phyloP scores from a whole-genome alignment of 2,113 vertebrate species.

The Illadopsis cleaveri region DNA sequence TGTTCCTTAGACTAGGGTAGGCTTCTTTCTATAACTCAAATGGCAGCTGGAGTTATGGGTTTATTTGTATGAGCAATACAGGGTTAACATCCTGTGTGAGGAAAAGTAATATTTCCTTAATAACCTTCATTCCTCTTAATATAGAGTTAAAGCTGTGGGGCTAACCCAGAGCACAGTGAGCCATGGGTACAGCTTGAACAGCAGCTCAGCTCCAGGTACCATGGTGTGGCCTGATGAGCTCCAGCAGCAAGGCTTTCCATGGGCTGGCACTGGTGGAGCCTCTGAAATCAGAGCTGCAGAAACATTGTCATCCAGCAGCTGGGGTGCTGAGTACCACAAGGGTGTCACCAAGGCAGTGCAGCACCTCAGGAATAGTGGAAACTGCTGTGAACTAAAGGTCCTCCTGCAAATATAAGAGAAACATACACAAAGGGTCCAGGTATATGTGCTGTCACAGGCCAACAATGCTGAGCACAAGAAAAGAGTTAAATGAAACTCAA shows the following conservation, averaged over 20 bases:
- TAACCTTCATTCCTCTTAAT: too few species aligned
- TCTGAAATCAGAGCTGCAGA: not conserved
- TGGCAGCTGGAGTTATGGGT: slow-evolving; percentile 41
- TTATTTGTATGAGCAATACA: slow-evolving; percentile 58
- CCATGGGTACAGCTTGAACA: not conserved
- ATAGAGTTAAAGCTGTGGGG: slow-evolving; percentile 20
- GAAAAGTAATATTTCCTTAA: slow-evolving; percentile 39
- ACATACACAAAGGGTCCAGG: not conserved
- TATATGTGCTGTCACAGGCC: not conserved
- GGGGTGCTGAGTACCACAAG: fast-evolving
- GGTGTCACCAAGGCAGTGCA: not conserved
- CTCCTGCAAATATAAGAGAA: not conserved
- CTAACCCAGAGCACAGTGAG: not conserved
- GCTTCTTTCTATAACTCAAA: slow-evolving; percentile 31
- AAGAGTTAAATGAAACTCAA: not conserved
- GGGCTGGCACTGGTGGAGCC: not conserved
- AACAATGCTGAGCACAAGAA: not conserved
- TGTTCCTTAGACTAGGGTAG: not conserved
- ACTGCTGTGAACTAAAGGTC: not conserved
- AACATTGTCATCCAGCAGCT: not conserved
- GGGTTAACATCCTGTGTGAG: slow-evolving; percentile 53
- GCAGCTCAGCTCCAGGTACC: not conserved
- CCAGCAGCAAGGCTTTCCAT: not conserved
- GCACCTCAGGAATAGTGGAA: not conserved
- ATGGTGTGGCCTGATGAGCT: not conserved